A percentile compares a stretch with the other conserved stretches of the same genome.
phyloP scores from a whole-genome alignment of 2,113 vertebrate species.

The Hippocampus guttulatus region DNA sequence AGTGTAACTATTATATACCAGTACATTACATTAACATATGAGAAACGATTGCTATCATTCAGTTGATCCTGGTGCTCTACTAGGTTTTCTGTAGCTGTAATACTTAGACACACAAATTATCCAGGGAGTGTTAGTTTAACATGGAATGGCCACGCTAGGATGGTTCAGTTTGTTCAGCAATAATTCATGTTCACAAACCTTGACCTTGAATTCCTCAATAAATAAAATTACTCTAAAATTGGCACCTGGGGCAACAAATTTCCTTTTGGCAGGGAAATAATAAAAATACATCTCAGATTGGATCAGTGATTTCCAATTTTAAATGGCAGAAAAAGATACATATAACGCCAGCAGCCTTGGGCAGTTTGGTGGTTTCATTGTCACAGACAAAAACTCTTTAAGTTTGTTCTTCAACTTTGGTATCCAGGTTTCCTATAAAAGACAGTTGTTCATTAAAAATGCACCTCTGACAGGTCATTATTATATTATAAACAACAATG shows the following conservation, averaged over 20 bases:
- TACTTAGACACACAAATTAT: conserved; percentile 11
- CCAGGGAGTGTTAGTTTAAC: not conserved
- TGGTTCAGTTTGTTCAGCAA: conserved; percentile 8
- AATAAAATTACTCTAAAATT: not conserved
- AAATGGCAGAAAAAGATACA: conserved; percentile 82
- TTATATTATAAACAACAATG: not conserved
- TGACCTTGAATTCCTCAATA: not conserved
- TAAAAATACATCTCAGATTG: not conserved
- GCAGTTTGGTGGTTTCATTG: conserved; percentile 75
- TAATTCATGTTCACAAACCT: not conserved
- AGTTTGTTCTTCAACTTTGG: conserved; percentile 80
- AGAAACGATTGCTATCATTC: conserved; percentile 7
- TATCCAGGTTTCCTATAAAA: conserved; percentile 85
- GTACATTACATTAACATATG: too few species aligned
- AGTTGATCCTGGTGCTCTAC: conserved; percentile 1
- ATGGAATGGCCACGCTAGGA: not conserved
- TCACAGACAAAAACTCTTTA: conserved; percentile 78
- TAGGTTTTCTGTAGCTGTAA: not conserved
- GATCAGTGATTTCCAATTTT: not conserved
- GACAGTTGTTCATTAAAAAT: not conserved
- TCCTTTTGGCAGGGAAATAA: not conserved
- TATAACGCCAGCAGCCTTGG: conserved; percentile 85
- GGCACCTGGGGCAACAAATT: not conserved
- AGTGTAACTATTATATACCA: not conserved
- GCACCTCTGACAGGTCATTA: not conserved